phyloP scores from a whole-genome alignment of 2,797 vertebrate species.

The Halcyon smyrnensis region DNA sequence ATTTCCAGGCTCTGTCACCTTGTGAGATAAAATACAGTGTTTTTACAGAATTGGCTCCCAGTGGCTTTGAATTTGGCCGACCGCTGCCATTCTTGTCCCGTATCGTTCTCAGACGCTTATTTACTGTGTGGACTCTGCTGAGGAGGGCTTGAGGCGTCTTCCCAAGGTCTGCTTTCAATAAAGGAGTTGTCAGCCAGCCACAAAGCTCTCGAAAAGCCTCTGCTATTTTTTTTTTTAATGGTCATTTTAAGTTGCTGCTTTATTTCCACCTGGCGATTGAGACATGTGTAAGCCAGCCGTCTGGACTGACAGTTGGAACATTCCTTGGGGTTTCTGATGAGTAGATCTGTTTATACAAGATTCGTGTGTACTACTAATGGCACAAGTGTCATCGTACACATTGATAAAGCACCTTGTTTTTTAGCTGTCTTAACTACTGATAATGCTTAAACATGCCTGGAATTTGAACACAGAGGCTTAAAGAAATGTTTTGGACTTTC shows the following conservation, averaged over 20 bases:
- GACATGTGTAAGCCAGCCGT: background rate
- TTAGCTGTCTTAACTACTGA: background rate
- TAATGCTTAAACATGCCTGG: background rate
- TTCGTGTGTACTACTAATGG: background rate
- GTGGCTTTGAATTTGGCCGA: conserved; percentile 8
- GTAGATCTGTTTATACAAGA: background rate
- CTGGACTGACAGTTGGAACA: background rate
- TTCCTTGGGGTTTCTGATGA: background rate
- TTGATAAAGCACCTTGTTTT: background rate
- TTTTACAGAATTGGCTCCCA: conserved; percentile 23
- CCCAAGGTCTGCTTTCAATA: conserved; percentile 48
- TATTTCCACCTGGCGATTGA: conserved; percentile 30
- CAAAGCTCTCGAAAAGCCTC: conserved; percentile 26
- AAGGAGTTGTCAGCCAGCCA: conserved; percentile 25
- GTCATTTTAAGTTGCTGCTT: conserved; percentile 23
- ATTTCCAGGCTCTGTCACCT: conserved; percentile 27
- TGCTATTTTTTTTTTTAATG: background rate
- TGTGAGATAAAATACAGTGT: background rate
- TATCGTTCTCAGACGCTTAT: background rate
- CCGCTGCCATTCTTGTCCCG: background rate
- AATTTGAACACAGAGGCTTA: background rate
- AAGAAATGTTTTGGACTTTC: conserved; percentile 41
- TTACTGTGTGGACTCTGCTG: background rate
- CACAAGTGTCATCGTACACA: background rate
- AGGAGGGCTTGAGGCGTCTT: conserved; percentile 40